Evolutionary conservation across 2,113 vertebrate species (phyloP).

Genomic region (Percina caprodes): DNA sequence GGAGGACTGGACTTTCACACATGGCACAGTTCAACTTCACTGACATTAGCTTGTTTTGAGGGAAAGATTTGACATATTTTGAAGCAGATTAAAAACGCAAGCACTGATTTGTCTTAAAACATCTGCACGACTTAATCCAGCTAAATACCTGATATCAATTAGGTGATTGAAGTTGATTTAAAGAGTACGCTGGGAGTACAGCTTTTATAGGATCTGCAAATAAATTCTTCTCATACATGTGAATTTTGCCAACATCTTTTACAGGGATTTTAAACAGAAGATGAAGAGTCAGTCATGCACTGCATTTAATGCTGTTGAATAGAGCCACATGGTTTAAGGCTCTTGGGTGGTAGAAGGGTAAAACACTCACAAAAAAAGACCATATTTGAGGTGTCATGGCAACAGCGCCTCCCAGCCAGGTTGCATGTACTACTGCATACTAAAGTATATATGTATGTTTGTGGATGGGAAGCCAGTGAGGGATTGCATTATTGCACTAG

Average conservation of each 20-base stretch:
- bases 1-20: background rate
- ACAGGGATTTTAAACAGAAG: background rate
- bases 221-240: background rate
- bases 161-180: background rate
- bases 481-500: background rate
- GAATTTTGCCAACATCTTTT: background rate
- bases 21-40: background rate
- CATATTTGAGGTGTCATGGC: background rate
- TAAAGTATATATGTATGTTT: background rate
- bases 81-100: background rate
- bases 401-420: background rate
- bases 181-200: background rate
- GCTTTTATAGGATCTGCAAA: background rate
- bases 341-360: background rate
- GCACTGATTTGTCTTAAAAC: background rate
- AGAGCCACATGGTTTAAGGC: background rate
- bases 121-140: background rate
- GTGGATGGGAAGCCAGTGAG: background rate
- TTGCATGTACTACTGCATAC: background rate
- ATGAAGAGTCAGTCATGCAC: background rate
- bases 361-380: background rate
- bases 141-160: background rate
- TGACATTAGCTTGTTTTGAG: background rate
- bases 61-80: background rate
- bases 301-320: background rate